A percentile compares a stretch with the other conserved stretches of the same genome.
phyloP scores from a whole-genome alignment of 92 coral and sea anemone genomes.

The Phenganax marumi region DNA sequence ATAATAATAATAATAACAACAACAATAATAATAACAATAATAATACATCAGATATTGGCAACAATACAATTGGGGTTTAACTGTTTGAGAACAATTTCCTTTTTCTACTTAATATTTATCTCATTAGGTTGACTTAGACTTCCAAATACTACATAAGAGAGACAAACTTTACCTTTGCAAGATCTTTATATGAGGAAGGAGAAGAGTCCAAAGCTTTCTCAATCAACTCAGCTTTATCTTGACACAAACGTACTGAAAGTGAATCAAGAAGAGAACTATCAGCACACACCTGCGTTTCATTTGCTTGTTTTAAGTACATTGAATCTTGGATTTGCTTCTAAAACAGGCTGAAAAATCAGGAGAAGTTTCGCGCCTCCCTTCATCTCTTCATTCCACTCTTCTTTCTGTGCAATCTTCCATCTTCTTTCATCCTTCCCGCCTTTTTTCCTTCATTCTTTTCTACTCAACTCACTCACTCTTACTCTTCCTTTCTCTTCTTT shows the following conservation, averaged over 20 bases:
- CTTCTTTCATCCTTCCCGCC: background rate
- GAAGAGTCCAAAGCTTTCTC: slow-evolving; percentile 68
- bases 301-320: background rate
- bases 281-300: background rate
- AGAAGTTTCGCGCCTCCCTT: background rate
- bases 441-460: background rate
- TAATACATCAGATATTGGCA: no score
- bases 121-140: no score
- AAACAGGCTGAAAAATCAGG: background rate
- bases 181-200: slow-evolving; percentile 72
- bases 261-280: background rate
- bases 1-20: no score
- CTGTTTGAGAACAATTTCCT: no score
- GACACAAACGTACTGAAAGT: slow-evolving; percentile 83
- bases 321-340: background rate
- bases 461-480: background rate
- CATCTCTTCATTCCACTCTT: background rate
- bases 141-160: background rate
- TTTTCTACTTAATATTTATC: no score
- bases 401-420: background rate
- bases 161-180: slow-evolving; percentile 63
- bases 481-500: background rate
- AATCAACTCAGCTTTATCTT: slow-evolving; percentile 86
- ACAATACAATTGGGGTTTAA: no score
- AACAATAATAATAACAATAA: no score